These are phyloP conservation scores for Akabosia matsudoensis DNA, from an alignment of 1,140 invertebrate genomes.

Conservation along the genomic window DNA sequence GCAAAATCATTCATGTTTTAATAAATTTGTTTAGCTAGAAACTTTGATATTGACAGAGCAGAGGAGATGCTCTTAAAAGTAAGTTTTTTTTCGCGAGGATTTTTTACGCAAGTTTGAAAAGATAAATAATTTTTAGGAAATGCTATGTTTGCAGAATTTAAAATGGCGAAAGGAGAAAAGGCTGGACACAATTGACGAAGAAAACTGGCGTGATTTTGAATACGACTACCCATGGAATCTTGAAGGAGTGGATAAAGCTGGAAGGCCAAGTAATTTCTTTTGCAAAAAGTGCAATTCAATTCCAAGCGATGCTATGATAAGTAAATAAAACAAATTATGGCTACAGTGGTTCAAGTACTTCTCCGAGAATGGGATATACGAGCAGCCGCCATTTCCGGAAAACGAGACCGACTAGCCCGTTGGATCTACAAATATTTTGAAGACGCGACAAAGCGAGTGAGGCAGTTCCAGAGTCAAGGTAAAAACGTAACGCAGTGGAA, in stretches of 20 bases:
- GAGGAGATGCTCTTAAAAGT: background rate
- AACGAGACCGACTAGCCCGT: background rate
- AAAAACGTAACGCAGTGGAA: constrained; percentile 14
- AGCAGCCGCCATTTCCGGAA: constrained; percentile 1
- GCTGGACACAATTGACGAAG: background rate
- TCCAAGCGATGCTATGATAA: too few species aligned
- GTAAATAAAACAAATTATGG: background rate
- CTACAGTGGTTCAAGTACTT: background rate
- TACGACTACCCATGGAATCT: background rate
- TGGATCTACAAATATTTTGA: constrained; percentile 18
- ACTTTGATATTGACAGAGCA: background rate
- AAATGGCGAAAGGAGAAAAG: background rate
- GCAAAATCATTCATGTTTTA: background rate
- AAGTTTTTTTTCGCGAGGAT: background rate
- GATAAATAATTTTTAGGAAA: background rate
- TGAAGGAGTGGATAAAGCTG: background rate
- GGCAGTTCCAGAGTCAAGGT: background rate
- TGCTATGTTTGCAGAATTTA: background rate
- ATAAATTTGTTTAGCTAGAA: background rate
- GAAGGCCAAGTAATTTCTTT: background rate
- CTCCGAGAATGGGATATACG: constrained; percentile 9
- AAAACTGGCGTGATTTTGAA: constrained; percentile 10
- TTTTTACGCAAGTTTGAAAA: background rate
- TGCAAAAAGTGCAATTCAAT: background rate
- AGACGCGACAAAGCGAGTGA: background rate